phyloP scores from a whole-genome alignment of 2,888 invertebrate species.

The Dugesia japonica region DNA sequence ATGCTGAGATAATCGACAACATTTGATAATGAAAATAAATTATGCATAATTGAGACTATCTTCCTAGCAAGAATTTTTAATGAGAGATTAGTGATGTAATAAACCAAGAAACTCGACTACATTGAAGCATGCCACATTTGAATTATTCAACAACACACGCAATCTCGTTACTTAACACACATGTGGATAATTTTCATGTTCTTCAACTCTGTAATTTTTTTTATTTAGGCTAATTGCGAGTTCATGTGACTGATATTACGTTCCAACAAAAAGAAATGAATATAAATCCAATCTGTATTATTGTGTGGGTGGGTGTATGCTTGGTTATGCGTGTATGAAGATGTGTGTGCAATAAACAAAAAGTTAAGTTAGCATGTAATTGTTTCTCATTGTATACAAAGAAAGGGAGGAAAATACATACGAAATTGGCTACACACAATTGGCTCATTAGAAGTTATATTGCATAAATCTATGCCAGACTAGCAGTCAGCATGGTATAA shows the following conservation, averaged over 20 bases:
- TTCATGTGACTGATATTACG: conserved; percentile 20
- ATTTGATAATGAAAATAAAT: conserved; percentile 13
- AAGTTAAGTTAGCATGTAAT: background rate
- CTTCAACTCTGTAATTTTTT: conserved; percentile 9
- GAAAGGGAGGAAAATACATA: background rate
- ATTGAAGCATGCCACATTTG: background rate
- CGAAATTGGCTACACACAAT: conserved; percentile 9
- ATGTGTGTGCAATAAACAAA: background rate
- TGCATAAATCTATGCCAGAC: conserved; percentile 20
- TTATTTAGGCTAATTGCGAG: conserved; percentile 11
- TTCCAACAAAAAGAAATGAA: background rate
- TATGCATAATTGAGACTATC: conserved; percentile 5
- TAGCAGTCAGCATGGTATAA: conserved; percentile 9
- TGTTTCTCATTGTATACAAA: background rate
- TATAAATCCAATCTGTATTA: background rate
- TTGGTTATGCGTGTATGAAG: background rate
- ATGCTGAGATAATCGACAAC: conserved; percentile 3
- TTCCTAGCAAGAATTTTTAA: background rate
- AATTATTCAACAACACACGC: background rate
- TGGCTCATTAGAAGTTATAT: background rate
- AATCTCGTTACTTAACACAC: background rate
- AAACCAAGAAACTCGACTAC: background rate
- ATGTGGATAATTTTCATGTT: conserved; percentile 20
- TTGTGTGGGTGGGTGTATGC: background rate
- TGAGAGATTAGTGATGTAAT: background rate